Evolutionary conservation across 1,140 invertebrate species (phyloP).

Genomic region (Ceratina japonica): DNA sequence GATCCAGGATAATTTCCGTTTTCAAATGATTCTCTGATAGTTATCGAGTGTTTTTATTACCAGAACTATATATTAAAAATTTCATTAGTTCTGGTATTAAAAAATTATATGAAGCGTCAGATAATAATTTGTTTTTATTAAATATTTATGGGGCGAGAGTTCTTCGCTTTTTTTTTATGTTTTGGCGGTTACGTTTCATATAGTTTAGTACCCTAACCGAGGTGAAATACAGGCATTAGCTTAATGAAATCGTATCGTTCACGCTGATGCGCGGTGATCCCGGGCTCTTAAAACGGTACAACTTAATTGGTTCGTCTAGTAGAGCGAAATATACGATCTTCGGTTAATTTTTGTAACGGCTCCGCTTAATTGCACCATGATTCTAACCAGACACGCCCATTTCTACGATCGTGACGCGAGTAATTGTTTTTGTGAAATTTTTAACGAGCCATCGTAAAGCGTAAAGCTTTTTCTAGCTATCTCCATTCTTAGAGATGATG

Average conservation of each 20-base stretch:
- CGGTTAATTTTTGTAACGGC: conserved; percentile 5
- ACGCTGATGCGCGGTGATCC: background rate
- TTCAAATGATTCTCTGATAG: too few species aligned
- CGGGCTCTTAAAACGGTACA: background rate
- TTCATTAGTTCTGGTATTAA: too few species aligned
- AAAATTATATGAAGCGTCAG: too few species aligned
- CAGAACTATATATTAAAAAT: too few species aligned
- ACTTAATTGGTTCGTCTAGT: conserved; percentile 25
- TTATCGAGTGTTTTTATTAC: too few species aligned
- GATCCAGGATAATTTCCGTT: too few species aligned
- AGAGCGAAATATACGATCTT: background rate
- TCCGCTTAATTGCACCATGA: background rate
- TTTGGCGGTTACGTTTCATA: background rate
- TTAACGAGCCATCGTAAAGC: background rate
- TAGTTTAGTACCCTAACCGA: background rate
- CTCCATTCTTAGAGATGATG: background rate
- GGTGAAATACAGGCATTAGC: conserved; percentile 23
- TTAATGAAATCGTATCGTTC: conserved; percentile 33
- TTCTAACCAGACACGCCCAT: background rate
- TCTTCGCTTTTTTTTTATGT: background rate
- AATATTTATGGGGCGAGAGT: background rate
- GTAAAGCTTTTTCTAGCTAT: background rate
- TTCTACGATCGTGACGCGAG: background rate
- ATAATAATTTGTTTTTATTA: too few species aligned
- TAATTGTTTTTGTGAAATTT: background rate